A percentile compares a stretch with the other conserved stretches of the same genome.
Evolutionary conservation across 2,797 vertebrate species (phyloP).

Genomic region (Platalea minor): DNA sequence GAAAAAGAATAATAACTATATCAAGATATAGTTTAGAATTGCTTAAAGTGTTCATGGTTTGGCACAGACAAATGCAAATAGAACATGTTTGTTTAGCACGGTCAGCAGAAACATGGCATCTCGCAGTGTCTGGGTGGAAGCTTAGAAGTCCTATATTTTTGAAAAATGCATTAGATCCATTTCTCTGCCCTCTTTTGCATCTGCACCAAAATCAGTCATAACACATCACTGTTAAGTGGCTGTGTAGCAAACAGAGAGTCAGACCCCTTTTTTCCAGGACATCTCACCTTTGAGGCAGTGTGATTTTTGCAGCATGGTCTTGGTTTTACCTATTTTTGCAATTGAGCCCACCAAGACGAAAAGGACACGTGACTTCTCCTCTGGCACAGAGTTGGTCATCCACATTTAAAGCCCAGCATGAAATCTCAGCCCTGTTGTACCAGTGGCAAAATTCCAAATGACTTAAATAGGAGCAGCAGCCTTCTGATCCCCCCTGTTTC

Average conservation of each 20-base stretch:
- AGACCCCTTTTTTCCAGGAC: background rate
- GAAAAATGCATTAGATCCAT: background rate
- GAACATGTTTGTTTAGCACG: background rate
- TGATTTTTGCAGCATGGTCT: background rate
- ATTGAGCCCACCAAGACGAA: background rate
- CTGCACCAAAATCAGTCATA: background rate
- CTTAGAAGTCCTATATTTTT: background rate
- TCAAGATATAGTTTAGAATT: conserved; percentile 16
- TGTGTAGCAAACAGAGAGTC: background rate
- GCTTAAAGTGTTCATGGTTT: conserved; percentile 1
- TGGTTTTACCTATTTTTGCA: background rate
- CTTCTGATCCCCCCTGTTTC: background rate
- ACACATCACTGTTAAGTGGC: background rate
- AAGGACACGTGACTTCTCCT: background rate
- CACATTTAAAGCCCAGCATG: background rate
- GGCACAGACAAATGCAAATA: conserved; percentile 20
- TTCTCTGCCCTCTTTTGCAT: background rate
- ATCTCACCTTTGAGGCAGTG: background rate
- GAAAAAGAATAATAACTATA: conserved; percentile 38
- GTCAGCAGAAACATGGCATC: conserved; percentile 6
- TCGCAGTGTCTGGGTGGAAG: background rate
- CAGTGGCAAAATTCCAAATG: background rate
- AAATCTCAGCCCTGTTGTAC: conserved; percentile 11
- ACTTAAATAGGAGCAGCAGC: conserved; percentile 15
- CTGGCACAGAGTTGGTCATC: background rate